Base-by-base conservation (phyloP, 2,888 invertebrate species). In the Zeuzera pyrina region DNA sequence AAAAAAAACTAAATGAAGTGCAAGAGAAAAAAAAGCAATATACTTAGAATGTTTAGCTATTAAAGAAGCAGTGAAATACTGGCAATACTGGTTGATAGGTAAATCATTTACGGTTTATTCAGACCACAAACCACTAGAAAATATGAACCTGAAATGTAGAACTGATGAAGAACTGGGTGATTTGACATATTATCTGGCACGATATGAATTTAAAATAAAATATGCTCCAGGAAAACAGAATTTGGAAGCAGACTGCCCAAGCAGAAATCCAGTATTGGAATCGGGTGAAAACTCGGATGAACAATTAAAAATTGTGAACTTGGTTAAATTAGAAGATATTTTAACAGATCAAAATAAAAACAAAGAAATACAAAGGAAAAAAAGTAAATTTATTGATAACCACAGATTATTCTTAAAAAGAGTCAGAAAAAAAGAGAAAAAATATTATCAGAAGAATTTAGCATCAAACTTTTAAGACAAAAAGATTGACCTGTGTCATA, bases 31-130 rank as follows among this genome's bases (percentile, higher is more conserved):
- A 22, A 47, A 45, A 26, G 39, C 41, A 11, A 35, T 41, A 29
- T 41, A 39, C 16, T 19, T 44, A 21, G 39, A 44, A 35, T 39
- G 41, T 21, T 33, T 45, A 28, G 43, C 47, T 4, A 41, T 47
- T 3, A 43, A 43, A 35, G 40, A 42, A 34, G 32, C 41, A 0
- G 28, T 47, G 8, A 37, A 36, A 35, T 47, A 40, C 26, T 42
- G 46, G 47, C 47, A 43, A 19, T 28, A 42, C 21, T 41, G 38
- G 40, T 31, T 44, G 1, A 44, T 46, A 21, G 36, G 40, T 10
- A 42, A 37, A 34, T 1, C 24, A 22, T 42, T 47, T 32, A 41
- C 15, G 19, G 39, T 42, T 2, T 44, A 29, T 15, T 36, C 39
- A 21, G 42, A 42, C 16, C 36, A 39, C 12, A 39, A 45, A 31